Conservation (phyloP, 2,797 vertebrate species). For the Clamator glandarius region DNA sequence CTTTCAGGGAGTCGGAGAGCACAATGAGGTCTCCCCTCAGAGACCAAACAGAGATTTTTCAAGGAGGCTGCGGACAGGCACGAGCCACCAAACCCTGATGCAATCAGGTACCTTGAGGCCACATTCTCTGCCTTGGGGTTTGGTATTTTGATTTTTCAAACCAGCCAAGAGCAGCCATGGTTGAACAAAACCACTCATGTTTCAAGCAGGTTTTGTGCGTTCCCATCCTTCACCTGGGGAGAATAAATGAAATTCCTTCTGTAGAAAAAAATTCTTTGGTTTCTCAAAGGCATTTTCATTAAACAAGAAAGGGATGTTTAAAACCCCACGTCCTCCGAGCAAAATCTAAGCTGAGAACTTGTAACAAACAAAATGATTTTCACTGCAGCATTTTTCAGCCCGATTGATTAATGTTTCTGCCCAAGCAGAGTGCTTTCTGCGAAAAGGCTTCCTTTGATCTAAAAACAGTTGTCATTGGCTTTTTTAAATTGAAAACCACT, state of each 20-base stretch:
- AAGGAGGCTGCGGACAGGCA: background rate
- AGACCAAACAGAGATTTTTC: background rate
- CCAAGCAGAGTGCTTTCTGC: background rate
- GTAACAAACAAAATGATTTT: background rate
- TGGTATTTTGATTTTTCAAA: background rate
- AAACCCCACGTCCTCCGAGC: background rate
- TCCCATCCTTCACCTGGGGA: background rate
- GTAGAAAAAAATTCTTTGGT: background rate
- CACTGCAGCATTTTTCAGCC: background rate
- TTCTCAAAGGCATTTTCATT: background rate
- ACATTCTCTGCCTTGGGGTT: accelerated
- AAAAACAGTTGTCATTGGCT: background rate
- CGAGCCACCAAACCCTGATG: background rate
- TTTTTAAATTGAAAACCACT: conserved; percentile 21
- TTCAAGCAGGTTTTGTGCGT: background rate
- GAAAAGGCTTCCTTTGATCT: conserved; percentile 16
- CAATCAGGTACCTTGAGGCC: accelerated
- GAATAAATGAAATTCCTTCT: background rate
- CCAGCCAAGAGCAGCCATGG: accelerated
- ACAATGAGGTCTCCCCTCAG: no score
- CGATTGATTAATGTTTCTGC: background rate
- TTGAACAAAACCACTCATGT: background rate
- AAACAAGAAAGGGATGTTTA: background rate
- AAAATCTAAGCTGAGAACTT: background rate
- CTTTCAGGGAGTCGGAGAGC: no score